Conservation (phyloP, 2,888 invertebrate species). For the Zootermopsis nevadensis region DNA sequence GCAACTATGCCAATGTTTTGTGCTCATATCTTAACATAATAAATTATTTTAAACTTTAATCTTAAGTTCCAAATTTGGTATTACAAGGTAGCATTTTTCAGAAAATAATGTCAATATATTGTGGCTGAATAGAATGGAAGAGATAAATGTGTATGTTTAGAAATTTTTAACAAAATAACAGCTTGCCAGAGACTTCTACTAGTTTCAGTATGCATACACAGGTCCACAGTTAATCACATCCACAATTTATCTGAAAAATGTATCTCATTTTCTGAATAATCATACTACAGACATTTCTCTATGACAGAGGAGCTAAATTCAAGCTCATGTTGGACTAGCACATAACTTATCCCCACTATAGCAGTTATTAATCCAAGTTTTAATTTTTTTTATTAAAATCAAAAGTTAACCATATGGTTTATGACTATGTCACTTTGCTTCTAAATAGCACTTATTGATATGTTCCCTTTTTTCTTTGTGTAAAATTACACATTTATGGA, state of each 20-base stretch:
- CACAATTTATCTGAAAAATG: conserved; percentile 6
- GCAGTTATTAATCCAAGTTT: conserved; percentile 7
- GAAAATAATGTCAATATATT: not conserved
- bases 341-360: not conserved
- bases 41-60: not conserved
- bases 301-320: not conserved
- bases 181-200: not conserved
- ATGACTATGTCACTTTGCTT: not conserved
- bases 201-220: conserved; percentile 8
- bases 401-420: conserved; percentile 13
- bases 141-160: not conserved
- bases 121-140: not conserved
- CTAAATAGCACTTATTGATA: conserved; percentile 35
- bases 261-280: not conserved
- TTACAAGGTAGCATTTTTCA: not conserved
- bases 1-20: conserved; percentile 15
- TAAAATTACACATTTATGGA: conserved; percentile 9
- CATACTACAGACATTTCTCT: not conserved
- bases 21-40: not conserved
- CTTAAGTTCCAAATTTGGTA: too few species aligned
- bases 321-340: conserved; percentile 25
- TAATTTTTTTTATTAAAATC: conserved; percentile 23
- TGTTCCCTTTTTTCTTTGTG: conserved; percentile 31
- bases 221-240: conserved; percentile 22
- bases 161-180: not conserved